Percentiles rank a stretch among this genome's conserved stretches.
These are phyloP conservation scores for Eupeodes latifasciatus DNA, from an alignment of 2,888 invertebrate genomes.

Conservation along the genomic window DNA sequence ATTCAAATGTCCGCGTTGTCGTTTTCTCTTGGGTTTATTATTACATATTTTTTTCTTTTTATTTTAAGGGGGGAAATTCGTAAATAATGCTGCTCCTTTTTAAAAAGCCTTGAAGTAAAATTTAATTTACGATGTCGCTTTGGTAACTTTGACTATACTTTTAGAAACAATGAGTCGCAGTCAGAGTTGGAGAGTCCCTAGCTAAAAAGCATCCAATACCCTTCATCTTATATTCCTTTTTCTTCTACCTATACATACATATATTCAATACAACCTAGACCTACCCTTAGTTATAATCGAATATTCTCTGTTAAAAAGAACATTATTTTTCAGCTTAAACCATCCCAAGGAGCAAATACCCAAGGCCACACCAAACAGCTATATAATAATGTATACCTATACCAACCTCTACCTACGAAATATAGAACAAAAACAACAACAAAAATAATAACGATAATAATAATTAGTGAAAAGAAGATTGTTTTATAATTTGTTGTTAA, in stretches of 20 bases:
- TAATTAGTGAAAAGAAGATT: slow-evolving; percentile 69
- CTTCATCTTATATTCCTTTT: neutral
- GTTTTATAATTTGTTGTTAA: slow-evolving; percentile 73
- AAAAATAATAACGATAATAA: slow-evolving; percentile 65
- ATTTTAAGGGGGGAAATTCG: slow-evolving; percentile 1
- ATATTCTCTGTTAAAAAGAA: slow-evolving; percentile 37
- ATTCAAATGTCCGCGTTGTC: slow-evolving; percentile 54
- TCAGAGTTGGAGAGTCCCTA: neutral
- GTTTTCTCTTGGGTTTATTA: slow-evolving; percentile 29
- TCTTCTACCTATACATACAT: neutral
- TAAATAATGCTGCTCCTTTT: neutral
- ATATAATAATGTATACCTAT: neutral
- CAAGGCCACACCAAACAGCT: slow-evolving; percentile 15
- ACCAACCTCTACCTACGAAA: neutral
- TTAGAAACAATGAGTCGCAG: neutral
- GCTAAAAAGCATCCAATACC: neutral
- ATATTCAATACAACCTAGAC: neutral
- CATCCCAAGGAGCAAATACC: neutral
- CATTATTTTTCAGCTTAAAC: slow-evolving; percentile 22
- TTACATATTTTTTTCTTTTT: neutral
- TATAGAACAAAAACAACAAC: neutral
- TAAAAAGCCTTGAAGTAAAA: slow-evolving; percentile 45
- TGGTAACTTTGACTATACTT: slow-evolving; percentile 56
- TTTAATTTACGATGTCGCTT: slow-evolving; percentile 65
- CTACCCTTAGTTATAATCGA: slow-evolving; percentile 12